Evolutionary conservation across 2,113 vertebrate species (phyloP).

Genomic region (Plectropomus leopardus): DNA sequence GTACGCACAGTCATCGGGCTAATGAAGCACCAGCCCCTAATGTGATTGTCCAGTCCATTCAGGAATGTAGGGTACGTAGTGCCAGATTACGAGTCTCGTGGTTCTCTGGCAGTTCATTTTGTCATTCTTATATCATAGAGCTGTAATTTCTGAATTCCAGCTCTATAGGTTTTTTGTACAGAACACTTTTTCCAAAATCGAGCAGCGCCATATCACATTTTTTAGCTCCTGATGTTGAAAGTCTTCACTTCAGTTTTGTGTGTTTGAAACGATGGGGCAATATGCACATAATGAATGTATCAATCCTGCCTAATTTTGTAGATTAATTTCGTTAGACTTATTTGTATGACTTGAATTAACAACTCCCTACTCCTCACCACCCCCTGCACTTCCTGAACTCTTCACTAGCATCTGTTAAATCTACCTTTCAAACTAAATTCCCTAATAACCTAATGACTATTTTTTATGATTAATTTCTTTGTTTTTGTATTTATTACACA

Average conservation of each 20-base stretch:
- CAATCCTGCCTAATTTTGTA: conserved; percentile 77
- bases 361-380: background rate
- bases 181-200: conserved; percentile 39
- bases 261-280: conserved; percentile 59
- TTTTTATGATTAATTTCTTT: conserved; percentile 49
- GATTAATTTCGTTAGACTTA: conserved; percentile 56
- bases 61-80: conserved; percentile 61
- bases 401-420: conserved; percentile 43
- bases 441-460: conserved; percentile 56
- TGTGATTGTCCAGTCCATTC: conserved; percentile 56
- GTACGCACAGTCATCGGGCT: conserved; percentile 35
- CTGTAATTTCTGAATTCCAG: conserved; percentile 35
- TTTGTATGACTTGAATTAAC: conserved; percentile 65
- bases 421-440: conserved; percentile 42
- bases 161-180: conserved; percentile 50
- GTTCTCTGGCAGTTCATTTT: conserved; percentile 34
- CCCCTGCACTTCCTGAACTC: conserved; percentile 29
- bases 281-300: conserved; percentile 86
- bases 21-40: conserved; percentile 23
- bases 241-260: conserved; percentile 70
- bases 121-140: conserved; percentile 17
- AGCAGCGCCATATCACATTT: conserved; percentile 66
- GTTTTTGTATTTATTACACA: conserved; percentile 65
- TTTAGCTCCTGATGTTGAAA: conserved; percentile 47
- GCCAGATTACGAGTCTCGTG: conserved; percentile 19